phyloP scores from a whole-genome alignment of 1,140 invertebrate species.

The Hycleus cichorii region DNA sequence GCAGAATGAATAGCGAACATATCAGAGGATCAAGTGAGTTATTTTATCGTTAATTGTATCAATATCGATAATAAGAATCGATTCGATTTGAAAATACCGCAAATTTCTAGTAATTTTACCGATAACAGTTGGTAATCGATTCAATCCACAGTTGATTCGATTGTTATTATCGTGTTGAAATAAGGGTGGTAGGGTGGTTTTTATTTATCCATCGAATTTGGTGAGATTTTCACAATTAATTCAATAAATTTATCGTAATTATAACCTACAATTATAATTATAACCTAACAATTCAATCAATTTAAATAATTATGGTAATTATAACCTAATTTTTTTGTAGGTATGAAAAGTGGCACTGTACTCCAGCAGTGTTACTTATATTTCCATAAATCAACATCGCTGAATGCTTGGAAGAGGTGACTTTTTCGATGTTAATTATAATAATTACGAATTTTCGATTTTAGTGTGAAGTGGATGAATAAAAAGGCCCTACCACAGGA shows the following conservation, averaged over 20 bases:
- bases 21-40: too few relatives aligned
- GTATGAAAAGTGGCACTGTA: slow-evolving; percentile 13
- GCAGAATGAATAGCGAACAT: too few relatives aligned
- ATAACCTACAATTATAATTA: too few relatives aligned
- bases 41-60: too few relatives aligned
- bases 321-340: slow-evolving; percentile 1
- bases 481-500: slow-evolving; percentile 51
- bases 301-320: not conserved
- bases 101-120: too few relatives aligned
- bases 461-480: slow-evolving; percentile 65
- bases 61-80: too few relatives aligned
- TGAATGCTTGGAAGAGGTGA: slow-evolving; percentile 10
- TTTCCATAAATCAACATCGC: slow-evolving; percentile 2
- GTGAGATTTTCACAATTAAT: not conserved
- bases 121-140: too few relatives aligned
- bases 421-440: not conserved
- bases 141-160: too few relatives aligned
- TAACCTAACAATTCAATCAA: too few relatives aligned
- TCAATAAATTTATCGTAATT: too few relatives aligned
- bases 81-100: too few relatives aligned
- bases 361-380: slow-evolving; percentile 7
- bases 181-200: not conserved
- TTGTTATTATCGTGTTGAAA: not conserved
- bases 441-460: not conserved
- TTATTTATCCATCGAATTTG: slow-evolving; percentile 11